A percentile compares a stretch with the other conserved stretches of the same genome.
phyloP scores from a whole-genome alignment of 2,888 invertebrate genomes.

The Poecilus cupreus region DNA sequence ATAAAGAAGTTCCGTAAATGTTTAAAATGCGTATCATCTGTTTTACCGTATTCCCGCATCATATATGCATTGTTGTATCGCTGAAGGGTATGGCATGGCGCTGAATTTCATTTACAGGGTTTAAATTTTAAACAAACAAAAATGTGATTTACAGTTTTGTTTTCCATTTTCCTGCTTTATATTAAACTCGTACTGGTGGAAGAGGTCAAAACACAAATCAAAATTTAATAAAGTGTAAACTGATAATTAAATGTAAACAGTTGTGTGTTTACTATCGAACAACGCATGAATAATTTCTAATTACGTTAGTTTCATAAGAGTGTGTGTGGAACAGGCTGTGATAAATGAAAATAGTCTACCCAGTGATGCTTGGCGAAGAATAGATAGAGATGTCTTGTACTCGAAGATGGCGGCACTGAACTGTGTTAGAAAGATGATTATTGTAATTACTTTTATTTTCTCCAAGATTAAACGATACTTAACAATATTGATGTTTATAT shows the following conservation, averaged over 20 bases:
- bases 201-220: slow-evolving; percentile 40
- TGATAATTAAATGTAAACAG: slow-evolving; percentile 44
- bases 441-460: not conserved
- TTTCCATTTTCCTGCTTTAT: slow-evolving; percentile 14
- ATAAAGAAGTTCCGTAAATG: no score
- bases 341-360: not conserved
- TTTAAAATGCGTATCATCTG: no score
- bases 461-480: slow-evolving; percentile 22
- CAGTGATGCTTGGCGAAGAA: not conserved
- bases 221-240: slow-evolving; percentile 43
- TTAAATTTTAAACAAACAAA: slow-evolving; percentile 33
- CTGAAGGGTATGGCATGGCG: no score
- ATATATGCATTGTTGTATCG: not conserved
- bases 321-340: not conserved
- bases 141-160: slow-evolving; percentile 41
- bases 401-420: not conserved
- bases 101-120: no score
- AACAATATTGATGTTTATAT: slow-evolving; percentile 31
- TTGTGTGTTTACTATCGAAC: slow-evolving; percentile 21
- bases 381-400: not conserved
- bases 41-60: not conserved
- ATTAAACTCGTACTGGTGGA: slow-evolving; percentile 29
- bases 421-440: slow-evolving; percentile 1
- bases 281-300: slow-evolving; percentile 33
- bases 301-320: slow-evolving; percentile 14